Evolutionary conservation across 2,888 invertebrate genomes (phyloP), one percentile per base, ranked within the genome.

Genomic region (Pinctada fucata): DNA sequence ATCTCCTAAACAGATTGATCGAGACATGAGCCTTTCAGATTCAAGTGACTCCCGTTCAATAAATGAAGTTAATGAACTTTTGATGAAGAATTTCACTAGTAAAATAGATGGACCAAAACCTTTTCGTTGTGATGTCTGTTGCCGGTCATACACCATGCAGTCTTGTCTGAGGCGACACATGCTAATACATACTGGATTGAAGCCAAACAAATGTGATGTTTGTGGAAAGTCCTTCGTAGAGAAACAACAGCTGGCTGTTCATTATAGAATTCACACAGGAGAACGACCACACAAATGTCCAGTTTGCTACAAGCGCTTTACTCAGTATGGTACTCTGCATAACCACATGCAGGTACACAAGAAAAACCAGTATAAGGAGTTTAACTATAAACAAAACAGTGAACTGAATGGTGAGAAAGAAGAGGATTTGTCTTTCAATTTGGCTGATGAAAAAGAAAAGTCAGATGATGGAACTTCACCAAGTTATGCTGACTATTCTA

Each of bases 261-360:
- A 77, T n/a, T 67, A 66, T 31, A 64, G 74, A 8, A 74, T 74
- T 50, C 76, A 77, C 72, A 77, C 76, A n/a, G 76, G 76, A 48
- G 76, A 77, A 31, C 45, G 72, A 51, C 76, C 76, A 31, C 72
- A 77, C 31, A 65, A 72, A 48, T 77, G 76, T 48, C 66, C 64
- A 16, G 72, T 77, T 4, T 77, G 76, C n/a, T 64, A 63, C 4
- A 77, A 77, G 58, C 65, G 72, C 51, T 77, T 77, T 47, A 72
- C 76, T n/a, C 76, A 77, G 16, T 72, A 77, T n/a, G 76, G 76
- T 16, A 72, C 76, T 0, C 67, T 77, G n/a, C 72, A 77, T 49
- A 77, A 77, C 45, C 76, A 77, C 76, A 72, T 71, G 71, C 71
- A 76, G 65, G 72, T 71, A 63, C 68, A 69, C 63, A 69, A 69